Percentiles rank a stretch among this genome's conserved stretches.
Evolutionary conservation across 2,888 invertebrate genomes (phyloP).

Genomic region (Gortyna flavago): DNA sequence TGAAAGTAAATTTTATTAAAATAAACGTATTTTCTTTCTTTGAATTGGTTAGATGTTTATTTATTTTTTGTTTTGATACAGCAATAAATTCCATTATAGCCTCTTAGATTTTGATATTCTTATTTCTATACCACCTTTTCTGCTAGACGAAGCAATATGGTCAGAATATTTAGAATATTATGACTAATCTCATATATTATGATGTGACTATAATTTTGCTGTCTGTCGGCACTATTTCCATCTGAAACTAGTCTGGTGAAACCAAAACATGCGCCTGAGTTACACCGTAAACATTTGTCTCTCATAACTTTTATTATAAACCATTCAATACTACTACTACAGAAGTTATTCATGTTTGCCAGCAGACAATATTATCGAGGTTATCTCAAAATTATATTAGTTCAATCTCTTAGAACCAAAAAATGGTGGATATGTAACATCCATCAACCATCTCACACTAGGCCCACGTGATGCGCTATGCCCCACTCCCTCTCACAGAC

Average conservation of each 20-base stretch:
- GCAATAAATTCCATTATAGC: too few relatives aligned
- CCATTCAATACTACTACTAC: not conserved
- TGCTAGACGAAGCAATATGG: constrained; percentile 1
- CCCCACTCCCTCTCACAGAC: not conserved
- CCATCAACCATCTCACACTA: too few relatives aligned
- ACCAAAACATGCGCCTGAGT: constrained; percentile 37
- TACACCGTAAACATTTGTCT: constrained; percentile 29
- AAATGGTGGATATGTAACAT: too few relatives aligned
- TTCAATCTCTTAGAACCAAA: not conserved
- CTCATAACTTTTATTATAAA: constrained; percentile 10
- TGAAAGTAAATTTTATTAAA: not conserved
- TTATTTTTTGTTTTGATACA: too few relatives aligned
- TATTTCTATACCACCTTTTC: not conserved
- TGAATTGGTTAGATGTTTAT: not conserved
- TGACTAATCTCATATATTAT: constrained; percentile 22
- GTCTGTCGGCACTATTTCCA: constrained; percentile 29
- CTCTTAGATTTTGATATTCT: not conserved
- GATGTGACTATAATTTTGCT: constrained; percentile 1
- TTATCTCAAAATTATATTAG: not conserved
- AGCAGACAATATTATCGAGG: constrained; percentile 12
- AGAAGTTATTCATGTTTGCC: not conserved
- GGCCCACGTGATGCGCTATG: not conserved
- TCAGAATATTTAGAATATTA: constrained; percentile 15
- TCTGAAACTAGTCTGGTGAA: constrained; percentile 22
- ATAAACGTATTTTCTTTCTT: too few relatives aligned